Percentiles rank a stretch among this genome's conserved stretches.
These are phyloP conservation scores for Campaea margaritaria DNA, from an alignment of 2,888 invertebrate genomes.

Conservation along the genomic window DNA sequence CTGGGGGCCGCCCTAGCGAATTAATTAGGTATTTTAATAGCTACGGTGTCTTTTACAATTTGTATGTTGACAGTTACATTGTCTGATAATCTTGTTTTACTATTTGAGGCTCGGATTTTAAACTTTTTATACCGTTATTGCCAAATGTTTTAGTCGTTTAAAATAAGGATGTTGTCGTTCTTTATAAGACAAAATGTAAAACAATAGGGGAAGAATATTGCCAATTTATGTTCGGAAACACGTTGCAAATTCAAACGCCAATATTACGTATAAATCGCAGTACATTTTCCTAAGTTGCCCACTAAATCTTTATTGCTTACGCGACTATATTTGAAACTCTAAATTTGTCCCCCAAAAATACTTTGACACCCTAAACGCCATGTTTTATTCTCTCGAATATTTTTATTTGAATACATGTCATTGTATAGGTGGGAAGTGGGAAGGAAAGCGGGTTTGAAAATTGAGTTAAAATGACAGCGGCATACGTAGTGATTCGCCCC, in stretches of 20 bases:
- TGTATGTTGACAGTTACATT: slow-evolving; percentile 66
- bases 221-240: slow-evolving; percentile 35
- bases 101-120: slow-evolving; percentile 19
- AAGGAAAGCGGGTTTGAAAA: slow-evolving; percentile 68
- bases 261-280: slow-evolving; percentile 36
- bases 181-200: background rate
- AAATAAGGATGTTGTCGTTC: slow-evolving; percentile 21
- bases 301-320: slow-evolving; percentile 73
- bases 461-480: slow-evolving; percentile 85
- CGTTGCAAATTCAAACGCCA: slow-evolving; percentile 37
- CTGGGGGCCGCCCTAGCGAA: slow-evolving; percentile 62
- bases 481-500: slow-evolving; percentile 83
- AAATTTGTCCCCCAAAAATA: slow-evolving; percentile 66
- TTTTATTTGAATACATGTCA: slow-evolving; percentile 74
- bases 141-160: background rate
- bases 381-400: slow-evolving; percentile 79
- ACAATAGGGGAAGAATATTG: slow-evolving; percentile 23
- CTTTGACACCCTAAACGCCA: slow-evolving; percentile 75
- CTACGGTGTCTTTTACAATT: slow-evolving; percentile 79
- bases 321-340: slow-evolving; percentile 71
- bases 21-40: slow-evolving; percentile 74
- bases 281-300: slow-evolving; percentile 60
- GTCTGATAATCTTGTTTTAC: slow-evolving; percentile 48
- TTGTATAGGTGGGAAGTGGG: slow-evolving; percentile 37
- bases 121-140: slow-evolving; percentile 33